Conservation (phyloP, 2,888 invertebrate species). For the Caenorhabditis macrosperma region DNA sequence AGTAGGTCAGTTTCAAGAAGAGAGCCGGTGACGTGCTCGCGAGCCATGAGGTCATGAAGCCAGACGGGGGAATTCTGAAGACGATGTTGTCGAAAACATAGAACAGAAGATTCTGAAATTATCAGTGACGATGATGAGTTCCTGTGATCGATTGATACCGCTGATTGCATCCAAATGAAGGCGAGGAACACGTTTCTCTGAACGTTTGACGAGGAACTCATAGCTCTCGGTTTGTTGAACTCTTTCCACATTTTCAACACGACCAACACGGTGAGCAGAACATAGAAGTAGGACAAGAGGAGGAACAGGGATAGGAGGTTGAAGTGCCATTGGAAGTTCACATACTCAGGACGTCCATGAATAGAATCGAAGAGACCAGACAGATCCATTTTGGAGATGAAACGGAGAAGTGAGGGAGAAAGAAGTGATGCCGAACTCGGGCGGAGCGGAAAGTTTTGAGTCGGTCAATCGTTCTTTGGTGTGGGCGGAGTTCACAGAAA, state of each 20-base stretch:
- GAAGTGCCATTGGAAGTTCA: not conserved
- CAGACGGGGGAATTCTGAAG: conserved; percentile 7
- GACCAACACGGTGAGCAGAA: not conserved
- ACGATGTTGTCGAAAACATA: conserved; percentile 12
- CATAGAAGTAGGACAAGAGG: not conserved
- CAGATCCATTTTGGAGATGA: not conserved
- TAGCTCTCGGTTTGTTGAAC: not conserved
- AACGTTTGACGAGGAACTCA: not conserved
- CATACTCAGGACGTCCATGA: not conserved
- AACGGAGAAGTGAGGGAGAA: not conserved
- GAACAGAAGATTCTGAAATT: conserved; percentile 5
- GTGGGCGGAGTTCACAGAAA: not conserved
- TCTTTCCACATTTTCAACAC: not conserved
- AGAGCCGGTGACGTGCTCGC: not conserved
- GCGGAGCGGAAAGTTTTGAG: not conserved
- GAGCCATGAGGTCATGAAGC: conserved; percentile 4
- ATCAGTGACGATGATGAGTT: not conserved
- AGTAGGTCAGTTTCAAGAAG: conserved; percentile 6
- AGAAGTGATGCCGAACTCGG: not conserved
- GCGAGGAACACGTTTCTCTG: conserved; percentile 23
- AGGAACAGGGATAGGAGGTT: not conserved
- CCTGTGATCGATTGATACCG: no score
- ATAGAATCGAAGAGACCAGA: not conserved
- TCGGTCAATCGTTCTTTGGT: conserved; percentile 1
- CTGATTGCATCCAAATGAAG: conserved; percentile 37